Evolutionary conservation across 2,113 vertebrate genomes (phyloP).

Genomic region (Sigmodon hispidus): DNA sequence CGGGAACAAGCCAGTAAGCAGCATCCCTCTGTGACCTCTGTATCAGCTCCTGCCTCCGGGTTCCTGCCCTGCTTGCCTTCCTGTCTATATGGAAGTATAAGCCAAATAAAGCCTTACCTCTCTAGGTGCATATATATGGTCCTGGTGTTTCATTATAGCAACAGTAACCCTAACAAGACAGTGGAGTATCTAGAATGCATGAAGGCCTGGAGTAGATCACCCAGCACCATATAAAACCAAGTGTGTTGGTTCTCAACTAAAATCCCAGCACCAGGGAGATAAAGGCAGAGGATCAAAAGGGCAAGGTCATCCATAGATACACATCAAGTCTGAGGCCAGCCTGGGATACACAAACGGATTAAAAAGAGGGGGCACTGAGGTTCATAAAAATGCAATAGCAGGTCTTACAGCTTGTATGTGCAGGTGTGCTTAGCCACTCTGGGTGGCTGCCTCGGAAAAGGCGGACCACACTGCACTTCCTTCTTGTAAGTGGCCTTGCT

Average conservation of each 20-base stretch:
- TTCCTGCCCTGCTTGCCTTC: neutral
- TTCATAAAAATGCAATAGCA: neutral
- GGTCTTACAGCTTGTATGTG: no score
- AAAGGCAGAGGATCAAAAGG: neutral
- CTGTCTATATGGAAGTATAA: neutral
- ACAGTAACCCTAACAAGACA: neutral
- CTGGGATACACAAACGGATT: neutral
- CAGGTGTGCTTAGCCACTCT: neutral
- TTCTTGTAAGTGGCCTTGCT: neutral
- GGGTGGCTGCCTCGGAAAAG: neutral
- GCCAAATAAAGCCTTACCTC: neutral
- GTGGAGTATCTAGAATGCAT: neutral
- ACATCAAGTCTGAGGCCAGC: neutral
- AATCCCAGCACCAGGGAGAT: neutral
- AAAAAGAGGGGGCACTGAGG: neutral
- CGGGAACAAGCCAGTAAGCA: neutral
- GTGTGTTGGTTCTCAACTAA: neutral
- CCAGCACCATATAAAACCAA: neutral
- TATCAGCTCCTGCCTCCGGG: neutral
- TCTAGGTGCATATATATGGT: neutral
- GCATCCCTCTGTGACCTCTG: neutral
- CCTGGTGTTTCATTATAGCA: neutral
- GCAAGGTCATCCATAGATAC: neutral
- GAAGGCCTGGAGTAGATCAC: neutral
- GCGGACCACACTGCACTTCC: neutral